Base-by-base conservation (phyloP, 2,113 vertebrate genomes). In the Oncorhynchus mykiss region DNA sequence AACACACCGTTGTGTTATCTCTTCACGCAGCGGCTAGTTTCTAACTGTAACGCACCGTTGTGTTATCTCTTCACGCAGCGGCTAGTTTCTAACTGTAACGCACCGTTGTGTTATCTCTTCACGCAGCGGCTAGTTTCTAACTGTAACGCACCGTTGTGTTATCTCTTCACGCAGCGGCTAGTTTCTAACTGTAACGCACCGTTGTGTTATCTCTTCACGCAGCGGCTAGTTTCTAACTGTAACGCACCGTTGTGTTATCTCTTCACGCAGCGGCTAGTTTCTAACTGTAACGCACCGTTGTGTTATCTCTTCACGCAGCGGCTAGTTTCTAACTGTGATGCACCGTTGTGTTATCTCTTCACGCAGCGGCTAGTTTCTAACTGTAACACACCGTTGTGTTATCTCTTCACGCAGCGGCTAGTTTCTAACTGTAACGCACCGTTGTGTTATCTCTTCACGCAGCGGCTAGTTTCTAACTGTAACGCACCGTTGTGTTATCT, bases 181-280 rank as follows among this genome's bases (percentile, higher is more conserved):
- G 74, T 84, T 75, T 77, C 31, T 75, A 70, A 80, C 77, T 78
- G 39, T 9, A 24, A 24, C 22, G 22, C 48, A 18, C 31, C 60
- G 22, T 62, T 69, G 48, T 64, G 24, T 62, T 64, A 74, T 73
- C 76, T 79, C 70, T 31, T 82, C 39, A 14, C 16, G 7, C 67
- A 22, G 74, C 64, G 78, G 72, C 82, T 78, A 64, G 74, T 84
- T 75, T 77, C 31, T 75, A 70, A 80, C 77, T 78, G 39, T 9
- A 2, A 11, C 22, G 22, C 48, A 18, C 31, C 60, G 22, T 62
- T 69, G 48, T 64, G 24, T 62, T 64, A 74, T 73, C 76, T 79
- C 70, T 31, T 82, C 39, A 14, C 16, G 7, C 67, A 22, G 74
- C 64, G 78, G 72, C 82, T 78, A 64, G 74, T 84, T 75, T 77